Conservation (phyloP, 2,113 vertebrate genomes). For the Agelaius phoeniceus region DNA sequence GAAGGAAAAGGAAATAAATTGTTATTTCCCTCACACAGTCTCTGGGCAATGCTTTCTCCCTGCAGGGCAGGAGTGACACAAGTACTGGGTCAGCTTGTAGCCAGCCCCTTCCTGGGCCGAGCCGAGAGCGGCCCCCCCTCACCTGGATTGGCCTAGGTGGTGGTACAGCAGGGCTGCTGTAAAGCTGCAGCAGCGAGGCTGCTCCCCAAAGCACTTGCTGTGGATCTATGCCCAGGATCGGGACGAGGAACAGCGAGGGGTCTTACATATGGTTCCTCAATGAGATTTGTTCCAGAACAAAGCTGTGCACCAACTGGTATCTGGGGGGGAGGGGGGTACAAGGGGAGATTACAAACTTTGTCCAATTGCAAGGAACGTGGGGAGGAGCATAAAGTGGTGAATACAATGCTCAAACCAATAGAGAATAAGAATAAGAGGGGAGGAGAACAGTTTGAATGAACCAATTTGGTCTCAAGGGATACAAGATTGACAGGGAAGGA, state of each 20-base stretch:
- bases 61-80: not conserved
- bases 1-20: too few relatives aligned
- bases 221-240: too few relatives aligned
- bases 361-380: not conserved
- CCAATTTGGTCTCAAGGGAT: not conserved
- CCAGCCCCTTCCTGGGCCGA: too few relatives aligned
- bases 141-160: not conserved
- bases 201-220: too few relatives aligned
- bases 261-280: too few relatives aligned
- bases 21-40: too few relatives aligned
- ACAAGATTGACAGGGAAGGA: not conserved
- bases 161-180: not conserved
- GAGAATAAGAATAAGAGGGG: not conserved
- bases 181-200: not conserved
- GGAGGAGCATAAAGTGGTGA: not conserved
- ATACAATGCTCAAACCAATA: not conserved
- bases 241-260: too few relatives aligned
- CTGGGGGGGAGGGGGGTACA: too few relatives aligned
- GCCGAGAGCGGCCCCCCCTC: not conserved
- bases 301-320: too few relatives aligned
- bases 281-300: too few relatives aligned
- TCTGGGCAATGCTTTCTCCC: too few relatives aligned
- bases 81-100: not conserved
- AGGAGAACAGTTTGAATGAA: not conserved
- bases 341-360: not conserved